These are phyloP conservation scores for Stenichneumon culpator DNA, from an alignment of 2,888 invertebrate species.

Conservation along the genomic window DNA sequence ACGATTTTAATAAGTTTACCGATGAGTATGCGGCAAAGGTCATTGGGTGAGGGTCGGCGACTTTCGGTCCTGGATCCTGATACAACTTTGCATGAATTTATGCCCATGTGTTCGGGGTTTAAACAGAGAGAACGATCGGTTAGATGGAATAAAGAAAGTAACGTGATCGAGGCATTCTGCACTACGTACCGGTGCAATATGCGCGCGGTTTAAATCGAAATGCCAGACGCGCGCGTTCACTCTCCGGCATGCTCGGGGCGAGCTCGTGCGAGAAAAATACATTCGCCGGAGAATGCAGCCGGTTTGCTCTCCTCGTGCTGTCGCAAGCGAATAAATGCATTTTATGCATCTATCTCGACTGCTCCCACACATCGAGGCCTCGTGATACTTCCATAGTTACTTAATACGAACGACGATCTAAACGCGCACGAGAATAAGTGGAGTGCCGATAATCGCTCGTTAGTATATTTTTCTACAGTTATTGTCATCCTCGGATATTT, in stretches of 20 bases:
- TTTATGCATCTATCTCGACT: slow-evolving; percentile 22
- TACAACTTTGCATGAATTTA: slow-evolving; percentile 5
- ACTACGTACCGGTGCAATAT: slow-evolving; percentile 22
- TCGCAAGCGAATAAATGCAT: slow-evolving; percentile 27
- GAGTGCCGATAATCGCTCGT: background rate
- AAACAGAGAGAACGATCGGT: slow-evolving; percentile 6
- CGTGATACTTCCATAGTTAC: slow-evolving; percentile 14
- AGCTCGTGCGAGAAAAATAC: slow-evolving; percentile 37
- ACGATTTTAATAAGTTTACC: background rate
- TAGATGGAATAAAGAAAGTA: slow-evolving; percentile 57
- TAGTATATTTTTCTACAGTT: slow-evolving; percentile 7
- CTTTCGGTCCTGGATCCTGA: slow-evolving; percentile 29
- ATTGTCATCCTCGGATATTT: slow-evolving; percentile 7
- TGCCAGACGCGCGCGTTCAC: slow-evolving; percentile 52
- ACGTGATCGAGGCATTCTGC: slow-evolving; percentile 28
- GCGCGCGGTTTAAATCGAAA: slow-evolving; percentile 43
- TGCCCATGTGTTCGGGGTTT: slow-evolving; percentile 4
- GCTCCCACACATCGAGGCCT: slow-evolving; percentile 48
- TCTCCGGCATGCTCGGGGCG: slow-evolving; percentile 27
- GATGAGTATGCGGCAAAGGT: slow-evolving; percentile 49
- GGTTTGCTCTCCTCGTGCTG: slow-evolving; percentile 32
- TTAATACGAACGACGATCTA: slow-evolving; percentile 7
- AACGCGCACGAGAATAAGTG: background rate
- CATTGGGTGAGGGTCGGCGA: slow-evolving; percentile 54
- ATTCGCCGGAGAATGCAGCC: slow-evolving; percentile 47